These are phyloP conservation scores for Motacilla alba DNA, from an alignment of 2,113 vertebrate genomes.

Conservation along the genomic window DNA sequence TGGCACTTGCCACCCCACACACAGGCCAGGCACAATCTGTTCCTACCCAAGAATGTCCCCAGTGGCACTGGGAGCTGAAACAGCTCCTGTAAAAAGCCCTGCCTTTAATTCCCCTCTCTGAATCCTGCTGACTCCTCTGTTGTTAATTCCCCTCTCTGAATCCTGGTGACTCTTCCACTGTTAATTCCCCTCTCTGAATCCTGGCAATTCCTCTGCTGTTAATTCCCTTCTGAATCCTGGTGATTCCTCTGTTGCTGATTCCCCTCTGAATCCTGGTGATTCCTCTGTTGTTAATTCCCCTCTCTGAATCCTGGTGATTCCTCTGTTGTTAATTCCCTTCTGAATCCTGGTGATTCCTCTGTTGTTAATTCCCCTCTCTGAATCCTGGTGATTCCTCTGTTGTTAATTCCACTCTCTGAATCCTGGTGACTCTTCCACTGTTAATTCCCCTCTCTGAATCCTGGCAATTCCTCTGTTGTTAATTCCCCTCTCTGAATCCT, in stretches of 20 bases:
- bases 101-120: neutral
- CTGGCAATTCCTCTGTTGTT: too few relatives aligned
- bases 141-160: neutral
- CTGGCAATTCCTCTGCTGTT: neutral
- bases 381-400: fast-evolving
- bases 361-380: neutral
- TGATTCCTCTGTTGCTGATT: too few relatives aligned
- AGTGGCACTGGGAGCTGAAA: neutral
- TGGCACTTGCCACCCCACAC: neutral
- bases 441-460: neutral
- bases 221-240: too few relatives aligned
- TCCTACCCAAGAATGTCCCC: neutral
- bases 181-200: neutral
- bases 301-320: neutral
- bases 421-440: neutral
- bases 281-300: neutral
- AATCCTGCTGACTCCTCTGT: neutral
- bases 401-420: neutral
- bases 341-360: neutral
- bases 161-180: fast-evolving
- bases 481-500: neutral
- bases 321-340: too few relatives aligned
- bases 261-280: too few relatives aligned
- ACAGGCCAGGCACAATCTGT: neutral
- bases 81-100: neutral